Evolutionary conservation across 2,888 invertebrate species (phyloP), one percentile per base, ranked within the genome.

Genomic region (Zonitis immaculata): DNA sequence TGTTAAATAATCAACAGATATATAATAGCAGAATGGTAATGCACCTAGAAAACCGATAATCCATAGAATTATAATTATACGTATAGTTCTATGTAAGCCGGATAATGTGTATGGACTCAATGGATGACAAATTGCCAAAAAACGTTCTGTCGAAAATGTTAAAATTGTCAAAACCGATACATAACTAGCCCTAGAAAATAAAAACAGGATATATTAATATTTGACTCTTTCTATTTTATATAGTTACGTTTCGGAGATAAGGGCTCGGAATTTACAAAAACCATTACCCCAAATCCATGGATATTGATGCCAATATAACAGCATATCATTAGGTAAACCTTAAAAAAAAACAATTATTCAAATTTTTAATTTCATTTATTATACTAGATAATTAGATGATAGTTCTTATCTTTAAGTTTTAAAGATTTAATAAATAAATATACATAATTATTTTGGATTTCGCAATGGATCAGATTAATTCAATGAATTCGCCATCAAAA

Each of bases 141-240:
- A 92, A 42, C 95, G 82, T 77, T 95, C 95, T 76, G 89, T 84
- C 0, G 94, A 93, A 77, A 95, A 95, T 3, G 92, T 91, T 42
- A 93, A 91, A 63, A 95, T 94, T 20, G 94, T 95, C 69, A 95
- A 77, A 45, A 94, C 91, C 1, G 94, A 94, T 1, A 91, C 92
- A 75, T 94, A 93, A 0, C 91, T 89, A 0, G 92, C 91, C 75
- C 91, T 91, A n/a, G n/a, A n/a, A n/a, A n/a, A n/a, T n/a, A n/a
- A n/a, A n/a, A n/a, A n/a, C n/a, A n/a, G n/a, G n/a, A n/a, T n/a
- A n/a, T n/a, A 22, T 22, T 22, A 22, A 4, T 5, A 22, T 22
- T n/a, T n/a, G n/a, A n/a, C n/a, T n/a, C n/a, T n/a, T n/a, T n/a
- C n/a, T n/a, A n/a, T n/a, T n/a, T n/a, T n/a, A n/a, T n/a, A 5